Conservation (phyloP, 2,797 vertebrate species). For the Merluccius polli region DNA sequence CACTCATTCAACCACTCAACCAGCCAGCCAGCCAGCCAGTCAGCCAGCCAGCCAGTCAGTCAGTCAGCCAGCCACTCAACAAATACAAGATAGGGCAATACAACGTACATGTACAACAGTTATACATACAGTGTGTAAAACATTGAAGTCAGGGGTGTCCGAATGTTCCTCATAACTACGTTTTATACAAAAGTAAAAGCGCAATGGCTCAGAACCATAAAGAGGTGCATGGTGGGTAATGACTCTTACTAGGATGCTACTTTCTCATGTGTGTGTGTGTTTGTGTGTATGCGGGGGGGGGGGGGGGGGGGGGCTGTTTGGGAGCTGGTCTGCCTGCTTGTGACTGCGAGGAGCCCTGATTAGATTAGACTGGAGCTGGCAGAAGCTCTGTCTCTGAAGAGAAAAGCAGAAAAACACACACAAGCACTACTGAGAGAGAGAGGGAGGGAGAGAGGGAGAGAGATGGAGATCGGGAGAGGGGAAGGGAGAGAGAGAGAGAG, state of each 20-base stretch:
- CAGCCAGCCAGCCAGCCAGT: too few species aligned
- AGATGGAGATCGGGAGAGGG: slow-evolving; percentile 43
- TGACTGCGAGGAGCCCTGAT: slow-evolving; percentile 66
- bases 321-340: slow-evolving; percentile 68
- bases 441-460: background rate
- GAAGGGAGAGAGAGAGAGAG: too few species aligned
- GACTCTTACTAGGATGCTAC: slow-evolving; percentile 32
- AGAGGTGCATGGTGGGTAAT: slow-evolving; percentile 35
- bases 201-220: slow-evolving; percentile 21
- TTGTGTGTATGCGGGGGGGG: too few species aligned
- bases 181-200: background rate
- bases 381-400: slow-evolving; percentile 54
- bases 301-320: slow-evolving; percentile 23
- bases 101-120: background rate
- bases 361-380: slow-evolving; percentile 68
- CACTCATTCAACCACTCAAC: too few species aligned
- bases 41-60: too few species aligned
- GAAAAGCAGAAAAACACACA: slow-evolving; percentile 33
- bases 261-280: background rate
- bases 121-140: too few species aligned
- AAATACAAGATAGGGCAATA: background rate
- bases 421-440: too few species aligned
- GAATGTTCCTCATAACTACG: too few species aligned
- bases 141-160: too few species aligned
- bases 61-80: too few species aligned